phyloP scores from a whole-genome alignment of 2,888 invertebrate species.

The Sphinx pinastri region DNA sequence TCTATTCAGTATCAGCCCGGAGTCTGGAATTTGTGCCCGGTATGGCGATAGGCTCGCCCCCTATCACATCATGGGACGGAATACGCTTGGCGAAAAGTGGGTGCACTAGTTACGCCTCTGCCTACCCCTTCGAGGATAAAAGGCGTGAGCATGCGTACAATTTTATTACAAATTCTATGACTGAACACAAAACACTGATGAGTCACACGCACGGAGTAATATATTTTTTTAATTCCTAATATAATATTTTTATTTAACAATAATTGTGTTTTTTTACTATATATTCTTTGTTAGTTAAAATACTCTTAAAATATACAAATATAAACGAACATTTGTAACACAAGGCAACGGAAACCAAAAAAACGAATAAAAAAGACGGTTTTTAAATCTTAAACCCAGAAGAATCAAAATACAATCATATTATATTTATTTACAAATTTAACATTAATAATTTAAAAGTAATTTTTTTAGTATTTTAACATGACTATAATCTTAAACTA shows the following conservation, averaged over 20 bases:
- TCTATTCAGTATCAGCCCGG: no score
- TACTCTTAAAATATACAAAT: background rate
- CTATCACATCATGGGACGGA: no score
- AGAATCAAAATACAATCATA: background rate
- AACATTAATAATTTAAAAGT: constrained; percentile 6
- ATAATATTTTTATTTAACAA: background rate
- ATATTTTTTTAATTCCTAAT: no score
- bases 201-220: no score
- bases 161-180: no score
- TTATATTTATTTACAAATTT: constrained; percentile 7
- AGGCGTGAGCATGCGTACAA: no score
- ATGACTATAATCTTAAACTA: constrained; percentile 12
- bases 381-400: constrained; percentile 12
- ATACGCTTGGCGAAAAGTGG: no score
- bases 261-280: background rate
- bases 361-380: background rate
- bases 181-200: no score
- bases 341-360: constrained; percentile 2
- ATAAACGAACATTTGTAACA: background rate
- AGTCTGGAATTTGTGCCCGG: no score
- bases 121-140: no score
- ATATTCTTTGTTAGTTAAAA: background rate
- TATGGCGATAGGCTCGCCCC: no score
- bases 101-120: no score
- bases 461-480: background rate